Conservation (phyloP, 2,797 vertebrate species). For the Synaphobranchus kaupii region DNA sequence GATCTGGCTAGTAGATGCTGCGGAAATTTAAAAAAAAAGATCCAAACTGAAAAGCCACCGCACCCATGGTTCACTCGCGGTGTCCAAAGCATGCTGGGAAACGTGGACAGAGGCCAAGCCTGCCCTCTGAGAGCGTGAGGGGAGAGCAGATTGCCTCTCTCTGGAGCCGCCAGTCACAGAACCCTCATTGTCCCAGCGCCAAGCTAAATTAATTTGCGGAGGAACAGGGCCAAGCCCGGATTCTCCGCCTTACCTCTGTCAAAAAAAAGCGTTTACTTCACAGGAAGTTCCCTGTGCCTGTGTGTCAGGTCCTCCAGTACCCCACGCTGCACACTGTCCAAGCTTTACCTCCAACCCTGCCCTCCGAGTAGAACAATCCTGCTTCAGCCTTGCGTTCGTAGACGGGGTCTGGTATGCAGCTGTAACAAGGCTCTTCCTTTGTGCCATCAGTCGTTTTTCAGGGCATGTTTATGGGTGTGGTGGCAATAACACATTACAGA, state of each 20-base stretch:
- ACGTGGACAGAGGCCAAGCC: slow-evolving; percentile 32
- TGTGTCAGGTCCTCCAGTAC: not conserved
- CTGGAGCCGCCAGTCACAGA: slow-evolving; percentile 50
- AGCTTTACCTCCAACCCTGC: not conserved
- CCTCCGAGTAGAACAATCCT: not conserved
- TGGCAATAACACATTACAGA: not conserved
- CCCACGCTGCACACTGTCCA: not conserved
- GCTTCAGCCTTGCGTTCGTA: not conserved
- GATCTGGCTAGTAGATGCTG: not conserved
- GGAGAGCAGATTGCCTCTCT: slow-evolving; percentile 25
- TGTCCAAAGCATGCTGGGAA: slow-evolving; percentile 39
- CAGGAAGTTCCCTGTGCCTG: slow-evolving; percentile 36
- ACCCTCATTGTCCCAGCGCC: slow-evolving; percentile 59
- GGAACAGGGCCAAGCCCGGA: slow-evolving; percentile 57
- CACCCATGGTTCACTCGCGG: not conserved
- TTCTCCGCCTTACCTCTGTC: slow-evolving; percentile 53
- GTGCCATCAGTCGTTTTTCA: not conserved
- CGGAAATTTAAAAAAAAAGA: not conserved
- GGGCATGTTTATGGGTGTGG: slow-evolving; percentile 17
- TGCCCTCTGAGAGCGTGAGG: slow-evolving; percentile 31
- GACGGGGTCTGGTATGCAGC: not conserved
- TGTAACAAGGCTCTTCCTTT: not conserved
- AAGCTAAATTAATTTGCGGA: slow-evolving; percentile 68
- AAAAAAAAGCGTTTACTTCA: slow-evolving; percentile 1
- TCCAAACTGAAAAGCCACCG: slow-evolving; percentile 3